Percentiles rank a stretch among this genome's conserved stretches.
Conservation (phyloP, 2,888 invertebrate species). For the Amphipoea lucens region DNA sequence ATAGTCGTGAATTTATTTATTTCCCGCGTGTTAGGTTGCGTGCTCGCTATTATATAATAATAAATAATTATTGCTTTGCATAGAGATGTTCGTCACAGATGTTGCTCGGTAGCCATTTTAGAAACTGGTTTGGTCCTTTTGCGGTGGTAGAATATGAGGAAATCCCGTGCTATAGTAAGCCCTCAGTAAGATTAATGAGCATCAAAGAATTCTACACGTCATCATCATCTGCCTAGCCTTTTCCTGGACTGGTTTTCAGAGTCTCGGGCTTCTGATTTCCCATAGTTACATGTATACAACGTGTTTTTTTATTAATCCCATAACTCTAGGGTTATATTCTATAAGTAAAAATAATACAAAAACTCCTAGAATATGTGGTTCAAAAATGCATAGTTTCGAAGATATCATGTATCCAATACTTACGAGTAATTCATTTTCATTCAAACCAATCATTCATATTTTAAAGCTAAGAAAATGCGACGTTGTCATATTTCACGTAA, state of each 20-base stretch:
- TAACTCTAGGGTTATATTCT: too few species aligned
- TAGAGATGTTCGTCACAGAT: background rate
- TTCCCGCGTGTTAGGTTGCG: conserved; percentile 18
- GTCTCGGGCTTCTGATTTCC: background rate
- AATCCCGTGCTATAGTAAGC: background rate
- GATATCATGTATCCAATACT: too few species aligned
- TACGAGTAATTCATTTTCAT: too few species aligned
- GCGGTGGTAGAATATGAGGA: background rate
- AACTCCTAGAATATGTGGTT: too few species aligned
- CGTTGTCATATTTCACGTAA: too few species aligned
- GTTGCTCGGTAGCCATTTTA: background rate
- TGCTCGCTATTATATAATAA: conserved; percentile 36
- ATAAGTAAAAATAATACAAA: too few species aligned
- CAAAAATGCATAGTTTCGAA: too few species aligned
- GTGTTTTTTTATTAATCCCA: too few species aligned
- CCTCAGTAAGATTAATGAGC: background rate
- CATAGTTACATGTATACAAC: background rate
- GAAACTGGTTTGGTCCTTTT: conserved; percentile 2
- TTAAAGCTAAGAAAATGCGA: too few species aligned
- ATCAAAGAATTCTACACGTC: background rate
- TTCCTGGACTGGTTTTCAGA: background rate
- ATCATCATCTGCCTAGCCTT: background rate
- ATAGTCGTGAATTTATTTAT: conserved; percentile 34
- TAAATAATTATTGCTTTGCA: background rate
- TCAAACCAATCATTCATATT: too few species aligned